Evolutionary conservation across 2,797 vertebrate genomes (phyloP).

Genomic region (Brotula barbata): DNA sequence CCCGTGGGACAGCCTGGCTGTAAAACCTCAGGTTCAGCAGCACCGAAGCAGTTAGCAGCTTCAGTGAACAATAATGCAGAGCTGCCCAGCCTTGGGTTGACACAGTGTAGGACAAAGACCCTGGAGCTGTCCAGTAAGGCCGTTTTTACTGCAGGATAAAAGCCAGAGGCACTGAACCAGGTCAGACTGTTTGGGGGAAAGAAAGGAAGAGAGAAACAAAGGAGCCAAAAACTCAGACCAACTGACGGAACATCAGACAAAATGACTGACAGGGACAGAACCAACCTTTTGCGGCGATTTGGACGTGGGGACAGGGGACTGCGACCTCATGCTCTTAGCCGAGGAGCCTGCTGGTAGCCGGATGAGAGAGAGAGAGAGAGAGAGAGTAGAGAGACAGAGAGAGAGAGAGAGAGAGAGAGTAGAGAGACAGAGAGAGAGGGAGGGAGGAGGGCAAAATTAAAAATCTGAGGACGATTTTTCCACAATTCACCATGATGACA

Average conservation of each 20-base stretch:
- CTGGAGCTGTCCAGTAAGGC: conserved; percentile 38
- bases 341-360: conserved; percentile 86
- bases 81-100: conserved; percentile 38
- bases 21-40: conserved; percentile 61
- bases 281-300: conserved; percentile 96
- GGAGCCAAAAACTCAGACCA: conserved; percentile 4
- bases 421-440: conserved; percentile 49
- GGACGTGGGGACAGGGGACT: conserved; percentile 89
- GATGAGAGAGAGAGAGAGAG: conserved; percentile 16
- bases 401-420: background rate
- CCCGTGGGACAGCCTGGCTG: conserved; percentile 41
- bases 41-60: conserved; percentile 44
- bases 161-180: conserved; percentile 44
- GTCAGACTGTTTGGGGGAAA: conserved; percentile 36
- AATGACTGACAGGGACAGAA: conserved; percentile 31
- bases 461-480: conserved; percentile 12
- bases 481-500: conserved; percentile 40
- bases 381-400: background rate
- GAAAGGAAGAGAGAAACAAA: conserved; percentile 7
- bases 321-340: conserved; percentile 86
- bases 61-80: conserved; percentile 58
- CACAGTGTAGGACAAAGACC: conserved; percentile 54
- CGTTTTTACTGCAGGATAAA: conserved; percentile 38
- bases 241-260: conserved; percentile 2
- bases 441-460: too few relatives aligned